Percentiles rank a stretch among this genome's conserved stretches.
Evolutionary conservation across 2,888 invertebrate genomes (phyloP).

Genomic region (Ochropacha duplaris): DNA sequence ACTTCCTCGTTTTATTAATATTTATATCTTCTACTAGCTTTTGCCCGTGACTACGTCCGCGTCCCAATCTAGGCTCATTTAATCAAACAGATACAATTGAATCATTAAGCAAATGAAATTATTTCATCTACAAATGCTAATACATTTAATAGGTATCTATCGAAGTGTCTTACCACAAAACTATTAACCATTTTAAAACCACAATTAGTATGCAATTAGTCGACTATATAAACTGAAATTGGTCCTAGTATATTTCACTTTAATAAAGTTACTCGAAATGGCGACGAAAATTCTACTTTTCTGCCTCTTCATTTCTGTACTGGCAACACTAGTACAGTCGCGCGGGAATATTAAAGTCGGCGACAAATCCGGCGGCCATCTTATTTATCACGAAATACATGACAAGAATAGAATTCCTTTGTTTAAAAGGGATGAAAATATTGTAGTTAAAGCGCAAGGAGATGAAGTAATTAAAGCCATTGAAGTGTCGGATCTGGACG

Average conservation of each 20-base stretch:
- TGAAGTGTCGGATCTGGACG: conserved; percentile 31
- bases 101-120: not conserved
- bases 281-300: not conserved
- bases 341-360: conserved; percentile 10
- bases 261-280: not conserved
- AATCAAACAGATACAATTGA: not conserved
- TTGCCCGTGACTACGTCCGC: no score
- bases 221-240: not conserved
- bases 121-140: no score
- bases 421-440: conserved; percentile 23
- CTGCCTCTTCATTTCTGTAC: conserved; percentile 15
- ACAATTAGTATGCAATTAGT: not conserved
- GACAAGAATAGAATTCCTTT: conserved; percentile 28
- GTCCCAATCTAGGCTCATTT: no score
- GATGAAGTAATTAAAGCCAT: conserved; percentile 29
- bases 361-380: conserved; percentile 16
- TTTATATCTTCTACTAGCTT: no score
- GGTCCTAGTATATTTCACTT: not conserved
- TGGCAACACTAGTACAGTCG: conserved; percentile 27
- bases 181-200: not conserved
- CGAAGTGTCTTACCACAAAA: not conserved
- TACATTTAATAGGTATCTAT: no score
- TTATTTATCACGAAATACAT: conserved; percentile 33
- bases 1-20: no score
- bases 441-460: conserved; percentile 15